These are phyloP conservation scores for Tachypleus tridentatus DNA, from an alignment of 1,140 invertebrate genomes.

Conservation along the genomic window DNA sequence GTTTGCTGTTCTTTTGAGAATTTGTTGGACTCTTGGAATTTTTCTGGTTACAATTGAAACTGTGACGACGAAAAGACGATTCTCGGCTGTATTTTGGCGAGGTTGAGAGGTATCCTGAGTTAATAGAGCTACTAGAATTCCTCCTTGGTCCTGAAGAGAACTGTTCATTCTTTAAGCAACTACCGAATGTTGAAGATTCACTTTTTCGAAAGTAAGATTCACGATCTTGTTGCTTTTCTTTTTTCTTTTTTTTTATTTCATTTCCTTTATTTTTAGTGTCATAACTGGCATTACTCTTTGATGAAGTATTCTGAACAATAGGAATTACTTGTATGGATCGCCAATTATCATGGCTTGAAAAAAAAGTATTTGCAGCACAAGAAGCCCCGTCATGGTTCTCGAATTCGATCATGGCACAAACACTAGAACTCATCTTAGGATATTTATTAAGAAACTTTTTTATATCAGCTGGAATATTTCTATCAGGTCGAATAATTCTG, in stretches of 20 bases:
- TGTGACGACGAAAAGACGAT: background rate
- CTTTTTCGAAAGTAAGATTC: background rate
- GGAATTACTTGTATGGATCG: too few relatives aligned
- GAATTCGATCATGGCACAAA: conserved; percentile 73
- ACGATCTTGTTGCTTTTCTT: background rate
- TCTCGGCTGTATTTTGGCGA: background rate
- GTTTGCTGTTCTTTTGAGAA: conserved; percentile 77
- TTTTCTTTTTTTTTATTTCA: background rate
- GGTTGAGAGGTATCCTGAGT: background rate
- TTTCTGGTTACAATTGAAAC: background rate
- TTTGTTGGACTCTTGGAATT: conserved; percentile 68
- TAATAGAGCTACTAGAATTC: background rate
- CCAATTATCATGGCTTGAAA: too few relatives aligned
- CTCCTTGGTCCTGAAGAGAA: background rate
- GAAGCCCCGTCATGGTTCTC: background rate
- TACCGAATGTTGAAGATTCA: background rate
- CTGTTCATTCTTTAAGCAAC: background rate
- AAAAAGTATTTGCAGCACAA: background rate
- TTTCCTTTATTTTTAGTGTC: background rate
- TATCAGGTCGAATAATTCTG: conserved; percentile 10
- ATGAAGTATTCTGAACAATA: too few relatives aligned
- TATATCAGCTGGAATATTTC: conserved; percentile 37
- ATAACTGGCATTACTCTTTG: background rate
- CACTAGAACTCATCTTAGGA: conserved; percentile 60
- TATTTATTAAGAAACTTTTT: conserved; percentile 12